Percentiles rank a stretch among this genome's conserved stretches.
Conservation (phyloP, 2,113 vertebrate genomes). For the Psophia crepitans region DNA sequence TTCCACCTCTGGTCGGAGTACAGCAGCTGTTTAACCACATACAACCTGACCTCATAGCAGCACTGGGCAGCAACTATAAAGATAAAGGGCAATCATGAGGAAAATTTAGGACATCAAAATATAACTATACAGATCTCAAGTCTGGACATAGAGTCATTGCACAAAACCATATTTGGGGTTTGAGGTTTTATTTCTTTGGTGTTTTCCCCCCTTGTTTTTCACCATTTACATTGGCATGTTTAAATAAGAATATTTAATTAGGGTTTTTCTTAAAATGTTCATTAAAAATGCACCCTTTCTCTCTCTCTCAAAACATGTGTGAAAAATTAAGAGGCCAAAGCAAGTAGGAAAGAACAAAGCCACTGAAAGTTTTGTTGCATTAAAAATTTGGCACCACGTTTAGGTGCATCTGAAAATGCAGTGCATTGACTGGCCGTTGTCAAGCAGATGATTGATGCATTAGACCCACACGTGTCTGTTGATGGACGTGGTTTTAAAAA, state of each 20-base stretch:
- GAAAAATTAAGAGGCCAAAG: neutral
- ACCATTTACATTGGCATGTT: neutral
- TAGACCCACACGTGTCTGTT: neutral
- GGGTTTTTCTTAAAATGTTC: neutral
- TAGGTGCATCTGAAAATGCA: neutral
- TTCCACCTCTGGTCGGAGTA: conserved; percentile 47
- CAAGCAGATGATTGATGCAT: neutral
- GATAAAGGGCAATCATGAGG: neutral
- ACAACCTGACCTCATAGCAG: conserved; percentile 6
- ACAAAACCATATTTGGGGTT: neutral
- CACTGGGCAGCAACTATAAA: neutral
- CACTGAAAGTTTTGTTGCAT: neutral
- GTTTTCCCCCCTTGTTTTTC: neutral
- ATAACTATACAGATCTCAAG: neutral
- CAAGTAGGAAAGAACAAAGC: neutral
- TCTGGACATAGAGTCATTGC: neutral
- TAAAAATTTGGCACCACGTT: neutral
- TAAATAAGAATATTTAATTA: neutral
- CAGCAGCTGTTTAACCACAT: conserved; percentile 23
- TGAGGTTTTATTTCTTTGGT: neutral
- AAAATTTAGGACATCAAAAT: neutral
- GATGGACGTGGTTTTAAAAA: neutral
- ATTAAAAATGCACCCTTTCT: neutral
- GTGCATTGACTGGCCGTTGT: neutral
- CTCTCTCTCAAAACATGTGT: neutral